A percentile compares a stretch with the other conserved stretches of the same genome.
Evolutionary conservation across 2,888 invertebrate species (phyloP).

Genomic region (Cosmia pyralina): DNA sequence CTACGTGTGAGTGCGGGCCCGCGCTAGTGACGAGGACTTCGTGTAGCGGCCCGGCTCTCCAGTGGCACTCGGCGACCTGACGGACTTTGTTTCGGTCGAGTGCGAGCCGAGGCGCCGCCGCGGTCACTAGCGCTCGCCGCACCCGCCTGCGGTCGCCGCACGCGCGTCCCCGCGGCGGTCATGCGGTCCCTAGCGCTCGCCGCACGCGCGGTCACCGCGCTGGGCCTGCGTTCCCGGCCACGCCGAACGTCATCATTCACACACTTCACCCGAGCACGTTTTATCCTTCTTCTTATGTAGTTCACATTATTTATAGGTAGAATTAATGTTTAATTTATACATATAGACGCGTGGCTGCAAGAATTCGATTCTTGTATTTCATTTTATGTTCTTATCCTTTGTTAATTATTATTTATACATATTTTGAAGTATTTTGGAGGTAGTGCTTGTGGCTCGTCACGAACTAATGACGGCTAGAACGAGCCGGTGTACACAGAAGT

Average conservation of each 20-base stretch:
- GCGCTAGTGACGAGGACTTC: slow-evolving; percentile 52
- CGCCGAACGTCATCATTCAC: background rate
- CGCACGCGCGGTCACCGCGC: background rate
- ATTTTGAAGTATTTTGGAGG: slow-evolving; percentile 24
- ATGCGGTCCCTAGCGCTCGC: slow-evolving; percentile 26
- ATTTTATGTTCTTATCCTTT: slow-evolving; percentile 34
- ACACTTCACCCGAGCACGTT: slow-evolving; percentile 7
- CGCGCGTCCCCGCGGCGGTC: background rate
- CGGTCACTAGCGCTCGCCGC: slow-evolving; percentile 26
- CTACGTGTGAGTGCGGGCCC: slow-evolving; percentile 59
- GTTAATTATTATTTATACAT: slow-evolving; percentile 21
- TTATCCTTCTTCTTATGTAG: background rate
- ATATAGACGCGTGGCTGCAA: slow-evolving; percentile 25
- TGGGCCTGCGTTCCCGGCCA: background rate
- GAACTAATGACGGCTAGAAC: background rate
- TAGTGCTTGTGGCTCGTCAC: slow-evolving; percentile 9
- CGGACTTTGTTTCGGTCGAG: background rate
- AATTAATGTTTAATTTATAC: slow-evolving; percentile 33
- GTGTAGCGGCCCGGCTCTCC: slow-evolving; percentile 50
- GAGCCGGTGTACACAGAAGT: background rate
- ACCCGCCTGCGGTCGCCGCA: too few relatives aligned
- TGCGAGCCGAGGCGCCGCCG: slow-evolving; percentile 1
- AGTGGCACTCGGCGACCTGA: background rate
- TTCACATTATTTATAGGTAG: slow-evolving; percentile 10
- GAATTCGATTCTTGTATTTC: slow-evolving; percentile 39